Evolutionary conservation across 2,888 invertebrate genomes (phyloP).

Genomic region (Melolontha melolontha): DNA sequence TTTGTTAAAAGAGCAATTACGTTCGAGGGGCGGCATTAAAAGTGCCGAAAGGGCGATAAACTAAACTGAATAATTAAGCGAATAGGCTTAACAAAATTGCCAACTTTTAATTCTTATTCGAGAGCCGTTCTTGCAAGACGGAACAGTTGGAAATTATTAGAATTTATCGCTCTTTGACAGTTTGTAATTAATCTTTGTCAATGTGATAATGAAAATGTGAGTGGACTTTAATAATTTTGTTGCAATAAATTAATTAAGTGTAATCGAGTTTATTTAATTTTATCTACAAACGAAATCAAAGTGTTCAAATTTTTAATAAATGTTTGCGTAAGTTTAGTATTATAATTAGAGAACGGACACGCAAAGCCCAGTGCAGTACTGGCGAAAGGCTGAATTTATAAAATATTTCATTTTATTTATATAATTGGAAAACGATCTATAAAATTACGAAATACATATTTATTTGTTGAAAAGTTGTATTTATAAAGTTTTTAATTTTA

Average conservation of each 20-base stretch:
- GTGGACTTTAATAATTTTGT: neutral
- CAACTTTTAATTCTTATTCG: slow-evolving; percentile 37
- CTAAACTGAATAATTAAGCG: slow-evolving; percentile 38
- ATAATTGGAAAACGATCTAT: too few species aligned
- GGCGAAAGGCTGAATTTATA: too few species aligned
- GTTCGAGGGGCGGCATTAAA: slow-evolving; percentile 27
- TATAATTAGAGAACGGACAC: too few species aligned
- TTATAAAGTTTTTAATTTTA: too few species aligned
- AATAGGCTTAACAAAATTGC: slow-evolving; percentile 29
- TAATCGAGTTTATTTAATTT: neutral
- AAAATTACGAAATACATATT: too few species aligned
- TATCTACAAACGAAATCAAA: too few species aligned
- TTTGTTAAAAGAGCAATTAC: slow-evolving; percentile 40
- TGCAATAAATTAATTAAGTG: too few species aligned
- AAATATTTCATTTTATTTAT: too few species aligned
- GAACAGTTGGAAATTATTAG: slow-evolving; percentile 28
- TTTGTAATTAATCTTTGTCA: slow-evolving; percentile 34
- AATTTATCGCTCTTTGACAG: slow-evolving; percentile 27
- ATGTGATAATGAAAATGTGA: slow-evolving; percentile 1
- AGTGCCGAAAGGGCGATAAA: slow-evolving; percentile 35
- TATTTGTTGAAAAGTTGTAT: too few species aligned
- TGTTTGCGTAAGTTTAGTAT: too few species aligned
- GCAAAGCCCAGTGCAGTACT: too few species aligned
- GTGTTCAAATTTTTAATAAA: too few species aligned
- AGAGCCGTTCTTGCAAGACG: slow-evolving; percentile 6